Base-by-base conservation (phyloP, 2,888 invertebrate genomes). In the Andrena bucephala region DNA sequence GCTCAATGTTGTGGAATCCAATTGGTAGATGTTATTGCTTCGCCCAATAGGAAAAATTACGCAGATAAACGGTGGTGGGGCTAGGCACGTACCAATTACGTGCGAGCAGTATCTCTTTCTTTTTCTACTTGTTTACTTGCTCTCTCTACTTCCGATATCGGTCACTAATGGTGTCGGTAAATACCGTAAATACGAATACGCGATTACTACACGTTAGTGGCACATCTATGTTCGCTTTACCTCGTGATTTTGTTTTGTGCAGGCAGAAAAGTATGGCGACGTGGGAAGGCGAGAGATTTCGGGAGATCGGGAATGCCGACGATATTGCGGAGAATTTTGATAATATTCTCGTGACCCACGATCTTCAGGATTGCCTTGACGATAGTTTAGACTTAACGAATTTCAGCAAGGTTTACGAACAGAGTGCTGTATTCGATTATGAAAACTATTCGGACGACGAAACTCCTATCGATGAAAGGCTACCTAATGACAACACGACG, bases 301-400 rank as follows among this genome's bases (percentile, higher is more conserved):
- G 87, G 69, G 89, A 90, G 33, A 85, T 88, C 72, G 89, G 83
- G 79, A 92, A 92, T 86, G 87, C 89, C 79, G 90, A 91, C 57
- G 89, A 87, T 60, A 91, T 90, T 59, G 91, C 88, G 52, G 89
- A 85, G 33, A 93, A 92, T 85, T 94, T 94, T 86, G 92, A 94
- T 83, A 94, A 93, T 89, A 94, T 95, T 81, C 93, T 95, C 66
- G 94, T 95, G 88, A 94, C 94, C 57, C 95, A 95, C 87, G 95
- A 95, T 90, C 92, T 95, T 73, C 95, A 95, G 90, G 95, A 95
- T 88, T 95, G 95, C 86, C 93, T 95, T 54, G 95, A 94, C 78
- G 94, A 94, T 74, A 94, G 93, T 82, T 92, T 95, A 36, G 94
- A 94, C 81, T 86, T 94, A 31, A 91, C 94, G 10, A 93, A 92